A percentile compares a stretch with the other conserved stretches of the same genome.
Evolutionary conservation across 2,888 invertebrate species (phyloP).

Genomic region (Mythimna albipuncta): DNA sequence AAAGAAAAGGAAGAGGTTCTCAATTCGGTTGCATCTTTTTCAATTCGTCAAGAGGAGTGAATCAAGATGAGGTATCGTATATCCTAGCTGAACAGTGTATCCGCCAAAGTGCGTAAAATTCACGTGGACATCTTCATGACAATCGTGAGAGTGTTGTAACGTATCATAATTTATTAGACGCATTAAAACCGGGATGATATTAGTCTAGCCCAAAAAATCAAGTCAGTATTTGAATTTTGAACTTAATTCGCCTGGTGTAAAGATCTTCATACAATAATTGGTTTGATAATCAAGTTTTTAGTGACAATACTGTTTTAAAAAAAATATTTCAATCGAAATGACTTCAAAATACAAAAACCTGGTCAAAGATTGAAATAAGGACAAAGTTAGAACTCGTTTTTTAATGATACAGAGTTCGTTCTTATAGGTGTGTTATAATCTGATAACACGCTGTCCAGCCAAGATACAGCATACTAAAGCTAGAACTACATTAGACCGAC

Average conservation of each 20-base stretch:
- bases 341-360: not conserved
- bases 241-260: not conserved
- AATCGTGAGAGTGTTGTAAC: not conserved
- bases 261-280: too few species aligned
- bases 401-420: not conserved
- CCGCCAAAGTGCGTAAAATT: too few species aligned
- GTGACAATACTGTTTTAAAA: too few species aligned
- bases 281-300: too few species aligned
- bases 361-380: not conserved
- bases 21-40: not conserved
- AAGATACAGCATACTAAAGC: not conserved
- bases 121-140: not conserved
- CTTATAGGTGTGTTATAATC: not conserved
- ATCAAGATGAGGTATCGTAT: not conserved
- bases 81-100: constrained; percentile 4
- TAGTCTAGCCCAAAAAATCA: not conserved
- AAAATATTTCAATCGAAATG: too few species aligned
- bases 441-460: not conserved
- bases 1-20: too few species aligned
- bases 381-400: not conserved
- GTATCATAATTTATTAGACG: too few species aligned
- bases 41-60: not conserved
- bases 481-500: too few species aligned
- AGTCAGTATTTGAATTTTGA: not conserved
- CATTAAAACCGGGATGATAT: not conserved